Percentiles rank a stretch among this genome's conserved stretches.
Evolutionary conservation across 2,888 invertebrate species (phyloP).

Genomic region (Camptogramma bilineatum): DNA sequence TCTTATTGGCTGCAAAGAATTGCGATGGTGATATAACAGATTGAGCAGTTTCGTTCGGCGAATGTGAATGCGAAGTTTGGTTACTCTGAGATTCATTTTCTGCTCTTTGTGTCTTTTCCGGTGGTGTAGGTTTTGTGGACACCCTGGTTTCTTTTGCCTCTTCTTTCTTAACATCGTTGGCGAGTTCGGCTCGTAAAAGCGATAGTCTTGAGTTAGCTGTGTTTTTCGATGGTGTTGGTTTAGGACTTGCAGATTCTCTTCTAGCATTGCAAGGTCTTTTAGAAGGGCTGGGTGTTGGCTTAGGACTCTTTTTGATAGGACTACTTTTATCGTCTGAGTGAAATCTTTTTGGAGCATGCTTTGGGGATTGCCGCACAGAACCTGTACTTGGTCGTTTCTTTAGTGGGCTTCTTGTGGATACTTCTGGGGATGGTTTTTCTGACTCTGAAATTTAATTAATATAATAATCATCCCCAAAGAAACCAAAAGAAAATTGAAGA

Average conservation of each 20-base stretch:
- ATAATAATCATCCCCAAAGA: too few relatives aligned
- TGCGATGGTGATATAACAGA: slow-evolving; percentile 75
- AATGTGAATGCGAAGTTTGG: slow-evolving; percentile 49
- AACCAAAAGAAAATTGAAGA: too few relatives aligned
- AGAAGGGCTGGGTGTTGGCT: slow-evolving; percentile 18
- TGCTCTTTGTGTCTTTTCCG: slow-evolving; percentile 47
- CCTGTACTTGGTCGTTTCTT: slow-evolving; percentile 43
- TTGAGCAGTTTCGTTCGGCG: slow-evolving; percentile 70
- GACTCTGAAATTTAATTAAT: too few relatives aligned
- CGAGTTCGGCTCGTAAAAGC: slow-evolving; percentile 60
- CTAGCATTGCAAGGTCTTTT: slow-evolving; percentile 4
- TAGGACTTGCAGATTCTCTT: slow-evolving; percentile 26
- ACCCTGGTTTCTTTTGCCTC: slow-evolving; percentile 52
- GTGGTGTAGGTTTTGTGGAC: slow-evolving; percentile 44
- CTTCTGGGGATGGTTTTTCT: slow-evolving; percentile 47
- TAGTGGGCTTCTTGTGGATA: slow-evolving; percentile 46
- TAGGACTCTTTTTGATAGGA: slow-evolving; percentile 15
- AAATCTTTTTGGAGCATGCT: slow-evolving; percentile 10
- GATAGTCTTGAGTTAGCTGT: slow-evolving; percentile 64
- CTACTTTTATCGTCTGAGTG: slow-evolving; percentile 2
- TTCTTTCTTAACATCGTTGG: slow-evolving; percentile 51
- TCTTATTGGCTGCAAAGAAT: slow-evolving; percentile 78
- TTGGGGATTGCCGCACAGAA: slow-evolving; percentile 19
- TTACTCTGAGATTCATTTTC: slow-evolving; percentile 44
- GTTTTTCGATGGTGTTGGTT: slow-evolving; percentile 58